Percentiles rank a stretch among this genome's conserved stretches.
Conservation (phyloP, 1,140 invertebrate species). For the Maniola jurtina region DNA sequence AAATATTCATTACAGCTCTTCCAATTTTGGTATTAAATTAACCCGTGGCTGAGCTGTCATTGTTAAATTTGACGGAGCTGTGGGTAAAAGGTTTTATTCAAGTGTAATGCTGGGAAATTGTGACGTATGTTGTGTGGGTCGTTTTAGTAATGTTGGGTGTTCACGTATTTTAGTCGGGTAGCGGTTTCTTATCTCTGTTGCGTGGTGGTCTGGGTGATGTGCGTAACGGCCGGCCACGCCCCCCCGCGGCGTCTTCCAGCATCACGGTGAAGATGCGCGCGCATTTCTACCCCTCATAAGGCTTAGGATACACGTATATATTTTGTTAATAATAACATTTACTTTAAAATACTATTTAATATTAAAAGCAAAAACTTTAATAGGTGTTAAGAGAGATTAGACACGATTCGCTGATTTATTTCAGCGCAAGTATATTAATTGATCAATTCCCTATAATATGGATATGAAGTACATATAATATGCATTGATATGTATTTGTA, state of each 20-base stretch:
- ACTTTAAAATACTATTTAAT: conserved; percentile 13
- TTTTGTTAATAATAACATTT: conserved; percentile 1
- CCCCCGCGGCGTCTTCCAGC: conserved; percentile 53
- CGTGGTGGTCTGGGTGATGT: conserved; percentile 48
- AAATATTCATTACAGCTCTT: not conserved
- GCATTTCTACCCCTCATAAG: conserved; percentile 54
- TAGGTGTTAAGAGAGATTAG: too few species aligned
- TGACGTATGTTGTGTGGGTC: conserved; percentile 5
- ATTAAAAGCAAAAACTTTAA: not conserved
- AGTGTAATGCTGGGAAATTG: conserved; percentile 11
- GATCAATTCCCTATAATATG: too few species aligned
- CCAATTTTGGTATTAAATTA: conserved; percentile 7
- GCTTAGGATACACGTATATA: conserved; percentile 48
- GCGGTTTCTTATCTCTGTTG: conserved; percentile 52
- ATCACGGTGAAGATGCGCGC: conserved; percentile 64
- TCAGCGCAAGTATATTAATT: too few species aligned
- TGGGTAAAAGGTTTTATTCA: conserved; percentile 35
- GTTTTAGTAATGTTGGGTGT: conserved; percentile 11
- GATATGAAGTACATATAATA: too few species aligned
- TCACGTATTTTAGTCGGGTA: conserved; percentile 35
- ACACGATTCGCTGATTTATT: too few species aligned
- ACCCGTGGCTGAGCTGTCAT: conserved; percentile 6
- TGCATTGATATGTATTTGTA: not conserved
- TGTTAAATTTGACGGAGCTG: conserved; percentile 7
- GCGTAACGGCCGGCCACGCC: conserved; percentile 65